A percentile compares a stretch with the other conserved stretches of the same genome.
Conservation (phyloP, 2,113 vertebrate genomes). For the Eubucco bourcierii region DNA sequence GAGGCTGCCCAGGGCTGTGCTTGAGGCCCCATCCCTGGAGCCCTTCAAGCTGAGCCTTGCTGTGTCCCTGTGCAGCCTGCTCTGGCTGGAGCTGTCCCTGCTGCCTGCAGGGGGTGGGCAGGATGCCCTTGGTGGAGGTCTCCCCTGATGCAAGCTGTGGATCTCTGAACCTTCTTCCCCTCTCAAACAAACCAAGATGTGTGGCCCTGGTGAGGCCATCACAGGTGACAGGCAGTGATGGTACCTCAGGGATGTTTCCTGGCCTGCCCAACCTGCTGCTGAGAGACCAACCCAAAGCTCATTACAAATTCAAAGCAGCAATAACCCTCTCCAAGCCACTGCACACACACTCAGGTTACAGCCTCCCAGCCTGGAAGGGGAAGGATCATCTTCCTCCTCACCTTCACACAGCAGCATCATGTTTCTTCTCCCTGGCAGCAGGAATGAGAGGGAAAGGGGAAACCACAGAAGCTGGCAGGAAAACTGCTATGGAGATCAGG, state of each 20-base stretch:
- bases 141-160: too few relatives aligned
- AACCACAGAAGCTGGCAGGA: neutral
- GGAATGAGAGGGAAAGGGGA: neutral
- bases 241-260: neutral
- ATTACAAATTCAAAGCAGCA: conserved; percentile 37
- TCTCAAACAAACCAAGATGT: neutral
- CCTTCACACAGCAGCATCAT: neutral
- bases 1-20: too few relatives aligned
- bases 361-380: neutral
- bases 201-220: neutral
- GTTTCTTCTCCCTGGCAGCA: conserved; percentile 7
- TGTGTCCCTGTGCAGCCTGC: too few relatives aligned
- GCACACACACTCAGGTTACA: conserved; percentile 14
- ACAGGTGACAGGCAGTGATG: neutral
- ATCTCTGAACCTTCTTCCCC: neutral
- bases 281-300: neutral
- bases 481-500: neutral
- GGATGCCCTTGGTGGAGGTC: too few relatives aligned
- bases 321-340: neutral
- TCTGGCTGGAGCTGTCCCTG: too few relatives aligned
- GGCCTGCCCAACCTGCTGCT: neutral
- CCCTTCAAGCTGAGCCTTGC: too few relatives aligned
- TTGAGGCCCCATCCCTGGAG: too few relatives aligned
- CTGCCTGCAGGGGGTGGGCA: too few relatives aligned
- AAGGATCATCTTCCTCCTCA: conserved; percentile 14